Base-by-base conservation (phyloP, 1,140 invertebrate species). In the Drosophila pseudoananassae region DNA sequence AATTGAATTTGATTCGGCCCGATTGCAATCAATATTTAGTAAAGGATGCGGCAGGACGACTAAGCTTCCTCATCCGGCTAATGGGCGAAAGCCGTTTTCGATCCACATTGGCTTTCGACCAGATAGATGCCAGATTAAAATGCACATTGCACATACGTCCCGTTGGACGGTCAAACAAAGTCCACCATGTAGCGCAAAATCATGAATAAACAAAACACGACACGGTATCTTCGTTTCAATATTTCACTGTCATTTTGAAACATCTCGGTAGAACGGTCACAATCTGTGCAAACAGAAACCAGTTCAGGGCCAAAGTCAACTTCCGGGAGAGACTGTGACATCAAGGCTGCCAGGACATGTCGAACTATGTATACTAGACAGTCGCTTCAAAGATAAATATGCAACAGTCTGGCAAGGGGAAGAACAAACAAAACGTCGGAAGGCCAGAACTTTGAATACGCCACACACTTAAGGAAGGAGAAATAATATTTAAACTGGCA, bases 1-100 rank as follows among this genome's bases (percentile, higher is more conserved):
- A 81, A 85, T 87, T 85, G 77, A 85, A 87, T 84, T 76, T 60
- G 72, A 80, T 58, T 85, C 27, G 66, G 57, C 63, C 52, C 66
- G 57, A 85, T 58, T 55, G 55, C 76, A 87, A 81, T 81, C 81
- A 78, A 85, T 87, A 79, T 33, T 46, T 17, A 36, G 31, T n/a
- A 49, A 29, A 31, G 31, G 25, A 36, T 53, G 54, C 12, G 12
- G 25, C 68, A 50, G 51, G 51, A 63, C 25, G 56, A 14, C 43
- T 46, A 56, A 40, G 45, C 27, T n/a, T 15, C 40, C 33, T 79
- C 65, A 80, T 66, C 47, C 77, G 49, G 56, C 45, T 58, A 53
- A 77, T 65, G 69, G 64, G 49, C 61, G 52, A 66, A 64, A 58
- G 47, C 14, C 36, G 58, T 57, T 14, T 33, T 33, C 27, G 10